Conservation (phyloP, 2,888 invertebrate species). For the Scotopteryx bipunctaria region DNA sequence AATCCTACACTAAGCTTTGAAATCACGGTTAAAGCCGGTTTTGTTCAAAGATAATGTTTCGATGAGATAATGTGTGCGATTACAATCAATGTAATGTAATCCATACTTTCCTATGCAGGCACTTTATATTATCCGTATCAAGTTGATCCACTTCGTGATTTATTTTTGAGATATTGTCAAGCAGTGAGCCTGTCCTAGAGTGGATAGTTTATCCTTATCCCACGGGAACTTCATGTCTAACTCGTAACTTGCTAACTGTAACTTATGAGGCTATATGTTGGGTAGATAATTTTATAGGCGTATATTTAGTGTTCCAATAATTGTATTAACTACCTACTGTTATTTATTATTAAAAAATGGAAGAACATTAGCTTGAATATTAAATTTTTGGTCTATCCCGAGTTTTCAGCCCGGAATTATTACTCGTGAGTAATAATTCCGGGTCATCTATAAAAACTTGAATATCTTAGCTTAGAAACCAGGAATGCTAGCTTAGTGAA, state of each 20-base stretch:
- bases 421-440: too few relatives aligned
- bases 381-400: too few relatives aligned
- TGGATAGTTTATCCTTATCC: slow-evolving; percentile 14
- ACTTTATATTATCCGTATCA: neutral
- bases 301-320: neutral
- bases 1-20: too few relatives aligned
- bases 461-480: too few relatives aligned
- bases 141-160: slow-evolving; percentile 11
- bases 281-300: slow-evolving; percentile 16
- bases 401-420: too few relatives aligned
- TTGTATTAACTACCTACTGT: too few relatives aligned
- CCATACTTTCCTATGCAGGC: neutral
- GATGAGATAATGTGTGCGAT: neutral
- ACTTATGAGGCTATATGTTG: slow-evolving; percentile 20
- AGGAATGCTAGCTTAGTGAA: too few relatives aligned
- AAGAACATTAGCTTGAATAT: too few relatives aligned
- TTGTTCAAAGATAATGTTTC: too few relatives aligned
- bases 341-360: too few relatives aligned
- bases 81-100: neutral
- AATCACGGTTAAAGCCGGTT: too few relatives aligned
- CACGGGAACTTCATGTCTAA: slow-evolving; percentile 17
- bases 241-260: slow-evolving; percentile 28
- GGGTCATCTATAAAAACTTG: too few relatives aligned
- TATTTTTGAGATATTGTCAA: slow-evolving; percentile 7
- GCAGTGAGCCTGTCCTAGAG: neutral